Percentiles rank a stretch among this genome's conserved stretches.
Evolutionary conservation across 2,888 invertebrate species (phyloP).

Genomic region (Zhuqinia jingwanae): DNA sequence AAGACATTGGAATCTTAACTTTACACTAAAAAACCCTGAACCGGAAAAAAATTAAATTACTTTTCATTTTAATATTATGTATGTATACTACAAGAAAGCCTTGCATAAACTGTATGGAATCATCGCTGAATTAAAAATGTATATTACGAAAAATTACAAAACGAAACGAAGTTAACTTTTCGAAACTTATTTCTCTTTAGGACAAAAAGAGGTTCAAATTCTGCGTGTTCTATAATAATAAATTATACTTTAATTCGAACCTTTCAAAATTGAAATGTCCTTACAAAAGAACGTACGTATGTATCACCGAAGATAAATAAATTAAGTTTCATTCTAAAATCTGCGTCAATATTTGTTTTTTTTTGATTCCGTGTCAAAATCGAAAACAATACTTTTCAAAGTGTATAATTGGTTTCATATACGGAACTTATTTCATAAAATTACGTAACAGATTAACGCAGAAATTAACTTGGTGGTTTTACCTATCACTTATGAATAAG

Average conservation of each 20-base stretch:
- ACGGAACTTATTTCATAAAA: slow-evolving; percentile 8
- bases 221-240: not conserved
- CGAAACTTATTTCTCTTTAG: slow-evolving; percentile 5
- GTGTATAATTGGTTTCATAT: not conserved
- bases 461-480: slow-evolving; percentile 12
- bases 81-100: slow-evolving; percentile 50
- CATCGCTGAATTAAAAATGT: slow-evolving; percentile 39
- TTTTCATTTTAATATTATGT: slow-evolving; percentile 32
- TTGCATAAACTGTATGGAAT: slow-evolving; percentile 71
- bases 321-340: slow-evolving; percentile 19
- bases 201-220: slow-evolving; percentile 4
- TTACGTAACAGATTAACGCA: not conserved
- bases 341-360: slow-evolving; percentile 37
- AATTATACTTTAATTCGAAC: slow-evolving; percentile 40
- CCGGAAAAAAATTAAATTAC: slow-evolving; percentile 65
- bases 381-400: slow-evolving; percentile 23
- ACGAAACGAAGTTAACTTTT: slow-evolving; percentile 33
- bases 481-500: not conserved
- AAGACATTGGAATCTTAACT: slow-evolving; percentile 44
- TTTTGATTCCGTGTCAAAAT: slow-evolving; percentile 32
- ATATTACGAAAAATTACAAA: slow-evolving; percentile 45
- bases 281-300: not conserved
- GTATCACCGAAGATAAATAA: too few species aligned
- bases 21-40: slow-evolving; percentile 63
- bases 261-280: slow-evolving; percentile 39